These are phyloP conservation scores for Drosophila infuscata DNA, from an alignment of 2,888 invertebrate genomes.

Conservation along the genomic window DNA sequence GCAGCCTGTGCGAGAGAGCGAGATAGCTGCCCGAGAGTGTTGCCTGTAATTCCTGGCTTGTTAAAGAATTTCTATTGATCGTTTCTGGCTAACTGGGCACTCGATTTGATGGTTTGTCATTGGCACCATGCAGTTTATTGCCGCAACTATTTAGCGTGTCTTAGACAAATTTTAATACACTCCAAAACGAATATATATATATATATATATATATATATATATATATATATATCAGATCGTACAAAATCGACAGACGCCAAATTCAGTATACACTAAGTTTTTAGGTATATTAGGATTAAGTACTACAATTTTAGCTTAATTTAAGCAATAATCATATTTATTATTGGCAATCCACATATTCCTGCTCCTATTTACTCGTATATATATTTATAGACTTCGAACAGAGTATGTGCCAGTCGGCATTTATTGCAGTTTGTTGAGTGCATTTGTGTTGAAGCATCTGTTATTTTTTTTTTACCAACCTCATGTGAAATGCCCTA, in stretches of 20 bases:
- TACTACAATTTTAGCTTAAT: neutral
- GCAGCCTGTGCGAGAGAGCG: slow-evolving; percentile 9
- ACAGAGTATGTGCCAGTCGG: neutral
- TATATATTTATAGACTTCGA: neutral
- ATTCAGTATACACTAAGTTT: neutral
- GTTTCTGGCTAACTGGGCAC: slow-evolving; percentile 19
- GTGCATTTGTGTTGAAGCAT: neutral
- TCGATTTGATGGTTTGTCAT: slow-evolving; percentile 16
- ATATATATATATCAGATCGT: neutral
- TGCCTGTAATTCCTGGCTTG: slow-evolving; percentile 25
- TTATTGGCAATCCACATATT: neutral
- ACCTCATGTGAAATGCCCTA: slow-evolving; percentile 77
- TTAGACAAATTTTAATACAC: slow-evolving; percentile 19
- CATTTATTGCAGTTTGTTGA: slow-evolving; percentile 2
- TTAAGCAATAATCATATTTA: neutral
- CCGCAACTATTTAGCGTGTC: slow-evolving; percentile 45
- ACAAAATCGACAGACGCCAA: neutral
- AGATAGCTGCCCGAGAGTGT: neutral
- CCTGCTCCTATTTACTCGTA: neutral
- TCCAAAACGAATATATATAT: neutral
- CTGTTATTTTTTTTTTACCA: slow-evolving; percentile 35
- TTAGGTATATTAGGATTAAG: no score
- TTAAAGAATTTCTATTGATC: slow-evolving; percentile 62
- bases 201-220: no score
- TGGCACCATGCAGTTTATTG: slow-evolving; percentile 38